These are phyloP conservation scores for Larimichthys crocea DNA, from an alignment of 2,113 vertebrate species.

Conservation along the genomic window DNA sequence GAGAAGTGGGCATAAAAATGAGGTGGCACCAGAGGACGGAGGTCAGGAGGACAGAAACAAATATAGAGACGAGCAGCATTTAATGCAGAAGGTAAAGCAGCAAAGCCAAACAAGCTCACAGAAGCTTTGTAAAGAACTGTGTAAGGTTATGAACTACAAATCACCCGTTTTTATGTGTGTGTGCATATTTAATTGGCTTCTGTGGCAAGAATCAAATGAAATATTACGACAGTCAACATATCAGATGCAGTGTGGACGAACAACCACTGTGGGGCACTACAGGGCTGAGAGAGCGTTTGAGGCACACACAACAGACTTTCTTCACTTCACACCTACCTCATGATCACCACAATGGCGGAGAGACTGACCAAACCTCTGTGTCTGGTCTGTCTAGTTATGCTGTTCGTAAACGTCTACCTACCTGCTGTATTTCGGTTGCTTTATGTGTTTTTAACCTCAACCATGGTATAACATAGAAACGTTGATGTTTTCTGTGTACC, in stretches of 20 bases:
- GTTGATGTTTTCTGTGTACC: slow-evolving; percentile 36
- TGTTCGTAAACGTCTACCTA: background rate
- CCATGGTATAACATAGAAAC: background rate
- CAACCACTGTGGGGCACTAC: slow-evolving; percentile 59
- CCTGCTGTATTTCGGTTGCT: background rate
- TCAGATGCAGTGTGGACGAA: slow-evolving; percentile 37
- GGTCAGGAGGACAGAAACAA: slow-evolving; percentile 4
- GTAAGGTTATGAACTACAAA: background rate
- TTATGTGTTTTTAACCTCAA: background rate
- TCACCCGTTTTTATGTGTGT: background rate
- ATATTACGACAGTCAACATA: background rate
- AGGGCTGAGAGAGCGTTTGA: slow-evolving; percentile 7
- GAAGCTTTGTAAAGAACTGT: slow-evolving; percentile 9
- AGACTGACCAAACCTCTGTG: background rate
- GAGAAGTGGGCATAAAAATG: background rate
- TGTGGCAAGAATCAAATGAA: slow-evolving; percentile 1
- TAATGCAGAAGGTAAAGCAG: slow-evolving; percentile 35
- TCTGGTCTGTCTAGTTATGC: background rate
- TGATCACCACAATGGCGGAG: background rate
- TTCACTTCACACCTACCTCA: background rate
- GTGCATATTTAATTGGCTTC: background rate
- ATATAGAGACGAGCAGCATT: background rate
- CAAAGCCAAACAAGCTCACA: slow-evolving; percentile 13
- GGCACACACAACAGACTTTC: background rate
- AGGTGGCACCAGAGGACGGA: background rate